Percentiles rank a stretch among this genome's conserved stretches.
These are phyloP conservation scores for Stenotaenia linearis DNA, from an alignment of 2,888 invertebrate species.

Conservation along the genomic window DNA sequence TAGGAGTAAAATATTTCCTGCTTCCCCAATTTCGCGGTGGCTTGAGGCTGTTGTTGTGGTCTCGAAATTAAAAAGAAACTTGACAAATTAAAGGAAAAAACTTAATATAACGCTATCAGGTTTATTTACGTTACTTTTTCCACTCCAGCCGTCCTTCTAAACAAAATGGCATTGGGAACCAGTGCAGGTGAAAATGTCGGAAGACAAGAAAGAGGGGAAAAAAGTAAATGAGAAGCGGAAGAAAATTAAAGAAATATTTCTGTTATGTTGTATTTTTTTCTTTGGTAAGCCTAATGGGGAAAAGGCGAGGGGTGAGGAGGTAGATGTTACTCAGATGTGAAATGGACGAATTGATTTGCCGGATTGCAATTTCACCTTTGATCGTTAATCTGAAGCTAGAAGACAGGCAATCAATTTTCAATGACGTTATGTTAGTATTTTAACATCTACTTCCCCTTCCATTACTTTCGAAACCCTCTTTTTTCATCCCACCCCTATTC, in stretches of 20 bases:
- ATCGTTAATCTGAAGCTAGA: conserved; percentile 10
- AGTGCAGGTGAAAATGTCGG: neutral
- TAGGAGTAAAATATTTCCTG: too few species aligned
- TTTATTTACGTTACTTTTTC: too few species aligned
- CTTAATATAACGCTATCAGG: too few species aligned
- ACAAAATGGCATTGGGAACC: neutral
- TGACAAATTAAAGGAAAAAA: too few species aligned
- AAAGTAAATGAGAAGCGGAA: neutral
- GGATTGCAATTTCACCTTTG: conserved; percentile 17
- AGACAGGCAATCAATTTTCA: conserved; percentile 26
- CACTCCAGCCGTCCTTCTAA: too few species aligned
- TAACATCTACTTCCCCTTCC: neutral
- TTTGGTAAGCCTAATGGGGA: neutral
- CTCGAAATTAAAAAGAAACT: too few species aligned
- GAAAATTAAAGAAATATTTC: neutral
- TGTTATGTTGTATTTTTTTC: neutral
- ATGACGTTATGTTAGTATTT: conserved; percentile 26
- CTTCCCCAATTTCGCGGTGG: too few species aligned
- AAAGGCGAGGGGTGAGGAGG: neutral
- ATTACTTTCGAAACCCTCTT: neutral
- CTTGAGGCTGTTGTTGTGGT: too few species aligned
- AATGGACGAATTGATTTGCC: conserved; percentile 11
- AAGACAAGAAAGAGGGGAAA: neutral
- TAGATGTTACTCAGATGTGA: neutral
- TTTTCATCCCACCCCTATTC: neutral